Conservation (phyloP, 2,113 vertebrate species). For the Scomber colias region DNA sequence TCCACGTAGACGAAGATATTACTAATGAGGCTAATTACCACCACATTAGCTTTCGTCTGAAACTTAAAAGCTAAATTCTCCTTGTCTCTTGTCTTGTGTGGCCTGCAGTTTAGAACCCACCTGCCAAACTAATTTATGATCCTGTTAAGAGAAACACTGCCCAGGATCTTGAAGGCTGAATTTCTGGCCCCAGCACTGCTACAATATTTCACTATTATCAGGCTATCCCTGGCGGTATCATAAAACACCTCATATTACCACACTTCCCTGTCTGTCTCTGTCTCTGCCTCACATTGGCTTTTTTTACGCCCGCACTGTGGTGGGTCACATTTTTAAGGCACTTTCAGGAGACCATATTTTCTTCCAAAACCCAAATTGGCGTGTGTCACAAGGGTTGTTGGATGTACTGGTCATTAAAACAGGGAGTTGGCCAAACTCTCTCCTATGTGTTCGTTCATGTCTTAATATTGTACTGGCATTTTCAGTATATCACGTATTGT, state of each 20-base stretch:
- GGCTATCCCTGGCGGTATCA: slow-evolving; percentile 82
- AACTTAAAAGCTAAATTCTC: slow-evolving; percentile 46
- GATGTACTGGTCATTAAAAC: slow-evolving; percentile 47
- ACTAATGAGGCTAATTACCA: slow-evolving; percentile 47
- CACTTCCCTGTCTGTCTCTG: slow-evolving; percentile 74
- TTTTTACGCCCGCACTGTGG: slow-evolving; percentile 68
- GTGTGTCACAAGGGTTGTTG: slow-evolving; percentile 11
- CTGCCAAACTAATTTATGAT: slow-evolving; percentile 85
- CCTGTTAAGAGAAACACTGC: slow-evolving; percentile 79
- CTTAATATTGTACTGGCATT: background rate
- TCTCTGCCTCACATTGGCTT: slow-evolving; percentile 7
- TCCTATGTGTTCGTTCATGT: background rate
- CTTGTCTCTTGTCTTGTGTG: slow-evolving; percentile 62
- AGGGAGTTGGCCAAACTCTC: slow-evolving; percentile 18
- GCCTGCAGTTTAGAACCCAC: slow-evolving; percentile 71
- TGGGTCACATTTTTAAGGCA: slow-evolving; percentile 63
- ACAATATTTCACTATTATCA: slow-evolving; percentile 87
- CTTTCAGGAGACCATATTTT: slow-evolving; percentile 41
- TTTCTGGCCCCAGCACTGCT: slow-evolving; percentile 77
- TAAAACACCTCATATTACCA: slow-evolving; percentile 84
- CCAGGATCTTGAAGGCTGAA: slow-evolving; percentile 79
- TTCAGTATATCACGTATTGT: background rate
- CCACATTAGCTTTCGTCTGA: slow-evolving; percentile 14
- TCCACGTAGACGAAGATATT: background rate
- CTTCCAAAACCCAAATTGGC: slow-evolving; percentile 44